Evolutionary conservation across 1,140 invertebrate species (phyloP).

Genomic region (Phymorhynchus buccinoides): DNA sequence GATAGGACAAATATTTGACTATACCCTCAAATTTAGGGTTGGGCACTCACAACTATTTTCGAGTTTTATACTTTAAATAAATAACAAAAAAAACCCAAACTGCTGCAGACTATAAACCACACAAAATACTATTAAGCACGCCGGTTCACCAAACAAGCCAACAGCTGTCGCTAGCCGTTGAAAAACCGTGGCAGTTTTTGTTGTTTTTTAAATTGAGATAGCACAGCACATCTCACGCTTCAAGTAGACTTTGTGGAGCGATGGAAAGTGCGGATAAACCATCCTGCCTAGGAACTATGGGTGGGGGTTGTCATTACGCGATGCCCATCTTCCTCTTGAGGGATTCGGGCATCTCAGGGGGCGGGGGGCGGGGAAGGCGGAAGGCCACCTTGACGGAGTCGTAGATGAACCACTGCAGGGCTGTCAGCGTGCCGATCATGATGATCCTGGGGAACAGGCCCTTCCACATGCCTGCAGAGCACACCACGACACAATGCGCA

Average conservation of each 20-base stretch:
- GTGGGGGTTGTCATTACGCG: conserved; percentile 32
- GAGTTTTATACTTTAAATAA: too few relatives aligned
- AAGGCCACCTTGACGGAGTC: conserved; percentile 86
- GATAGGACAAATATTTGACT: too few relatives aligned
- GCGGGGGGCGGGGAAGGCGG: conserved; percentile 95
- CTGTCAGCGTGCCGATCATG: conserved; percentile 99
- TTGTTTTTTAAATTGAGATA: conserved; percentile 7
- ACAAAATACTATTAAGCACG: too few relatives aligned
- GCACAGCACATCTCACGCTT: conserved; percentile 26
- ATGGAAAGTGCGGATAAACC: too few relatives aligned
- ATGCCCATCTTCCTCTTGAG: conserved; percentile 76
- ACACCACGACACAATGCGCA: too few relatives aligned
- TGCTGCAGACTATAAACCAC: too few relatives aligned
- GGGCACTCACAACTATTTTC: too few relatives aligned
- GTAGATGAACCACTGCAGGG: conserved; percentile 99
- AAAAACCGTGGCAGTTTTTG: not conserved
- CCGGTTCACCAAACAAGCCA: too few relatives aligned
- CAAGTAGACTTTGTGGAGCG: not conserved
- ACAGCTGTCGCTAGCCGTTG: not conserved
- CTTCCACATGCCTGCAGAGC: conserved; percentile 88
- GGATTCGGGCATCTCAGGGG: conserved; percentile 97
- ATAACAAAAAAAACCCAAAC: too few relatives aligned
- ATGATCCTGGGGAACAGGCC: conserved; percentile 97
- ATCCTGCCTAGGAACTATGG: not conserved
- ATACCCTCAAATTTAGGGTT: too few relatives aligned